Base-by-base conservation (phyloP, 2,113 vertebrate genomes). In the Eolophus roseicapilla region DNA sequence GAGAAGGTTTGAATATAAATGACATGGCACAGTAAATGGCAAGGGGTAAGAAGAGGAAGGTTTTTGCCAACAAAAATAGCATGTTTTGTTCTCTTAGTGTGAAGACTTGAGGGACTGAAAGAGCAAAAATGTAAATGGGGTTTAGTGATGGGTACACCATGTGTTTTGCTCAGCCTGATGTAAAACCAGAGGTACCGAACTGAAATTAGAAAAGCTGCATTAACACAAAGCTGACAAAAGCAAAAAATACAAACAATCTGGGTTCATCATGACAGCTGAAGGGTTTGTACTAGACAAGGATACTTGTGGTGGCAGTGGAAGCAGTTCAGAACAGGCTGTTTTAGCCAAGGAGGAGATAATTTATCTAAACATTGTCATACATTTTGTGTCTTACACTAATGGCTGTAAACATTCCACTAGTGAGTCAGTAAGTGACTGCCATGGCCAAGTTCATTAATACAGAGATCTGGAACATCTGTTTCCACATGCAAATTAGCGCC, bases 51-150 rank as follows among this genome's bases (percentile, higher is more conserved):
- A 93, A 63, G 55, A 85, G 53, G 50, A 88, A 90, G 63, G 25
- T 88, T 94, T 93, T 92, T 90, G 69, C 86, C 64, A 67, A 21
- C 0, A 4, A 76, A 85, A 43, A 69, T 91, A 77, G 46, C 5
- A 7, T 78, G 55, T 86, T 96, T 93, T 96, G 53, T 91, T 93
- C 63, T 88, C 59, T 67, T 59, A 92, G 82, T 74, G 55, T 90
- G 76, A 55, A 78, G 63, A 92, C 68, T 20, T 43, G 55, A 86
- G 91, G 94, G 74, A 80, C 77, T 77, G 74, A 87, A 92, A 85
- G 50, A 95, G 91, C 49, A 91, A 87, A 94, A 88, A 78, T 91
- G 74, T 71, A 92, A 86, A 82, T 78, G 57, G 96, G 28, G n/a
- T 82, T 89, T 93, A 95, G 71, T 71, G 78, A 80, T 67, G 71